Evolutionary conservation across 92 coral and sea anemone species (phyloP).

Genomic region (Isaurus tuberculatus): DNA sequence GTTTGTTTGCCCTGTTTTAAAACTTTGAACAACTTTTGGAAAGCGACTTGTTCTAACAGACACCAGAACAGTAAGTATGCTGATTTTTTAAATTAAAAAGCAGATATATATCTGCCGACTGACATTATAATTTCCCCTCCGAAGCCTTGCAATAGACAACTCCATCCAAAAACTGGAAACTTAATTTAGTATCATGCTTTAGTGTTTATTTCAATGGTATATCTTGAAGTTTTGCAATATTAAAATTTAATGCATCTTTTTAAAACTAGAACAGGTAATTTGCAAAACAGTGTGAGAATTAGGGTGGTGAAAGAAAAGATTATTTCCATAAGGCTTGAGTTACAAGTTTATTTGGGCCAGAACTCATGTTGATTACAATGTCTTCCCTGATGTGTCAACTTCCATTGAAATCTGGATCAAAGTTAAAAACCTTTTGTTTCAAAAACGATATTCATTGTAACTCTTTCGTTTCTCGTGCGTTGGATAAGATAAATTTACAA

Average conservation of each 20-base stretch:
- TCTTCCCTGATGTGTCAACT: background rate
- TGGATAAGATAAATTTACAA: background rate
- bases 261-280: conserved; percentile 27
- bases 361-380: background rate
- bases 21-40: background rate
- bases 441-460: background rate
- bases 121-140: background rate
- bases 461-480: background rate
- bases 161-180: background rate
- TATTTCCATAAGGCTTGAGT: conserved; percentile 12
- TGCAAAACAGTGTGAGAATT: conserved; percentile 22
- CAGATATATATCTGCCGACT: conserved; percentile 5
- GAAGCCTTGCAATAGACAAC: too few species aligned
- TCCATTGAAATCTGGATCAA: background rate
- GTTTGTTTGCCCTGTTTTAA: background rate
- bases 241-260: conserved; percentile 14
- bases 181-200: background rate
- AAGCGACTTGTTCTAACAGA: background rate
- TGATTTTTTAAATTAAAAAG: background rate
- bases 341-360: background rate
- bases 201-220: background rate
- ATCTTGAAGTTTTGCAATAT: conserved; percentile 6
- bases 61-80: conserved; percentile 32
- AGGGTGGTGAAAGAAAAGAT: conserved; percentile 18
- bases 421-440: conserved; percentile 1